Evolutionary conservation across 2,888 invertebrate species (phyloP).

Genomic region (Oligia strigilis): DNA sequence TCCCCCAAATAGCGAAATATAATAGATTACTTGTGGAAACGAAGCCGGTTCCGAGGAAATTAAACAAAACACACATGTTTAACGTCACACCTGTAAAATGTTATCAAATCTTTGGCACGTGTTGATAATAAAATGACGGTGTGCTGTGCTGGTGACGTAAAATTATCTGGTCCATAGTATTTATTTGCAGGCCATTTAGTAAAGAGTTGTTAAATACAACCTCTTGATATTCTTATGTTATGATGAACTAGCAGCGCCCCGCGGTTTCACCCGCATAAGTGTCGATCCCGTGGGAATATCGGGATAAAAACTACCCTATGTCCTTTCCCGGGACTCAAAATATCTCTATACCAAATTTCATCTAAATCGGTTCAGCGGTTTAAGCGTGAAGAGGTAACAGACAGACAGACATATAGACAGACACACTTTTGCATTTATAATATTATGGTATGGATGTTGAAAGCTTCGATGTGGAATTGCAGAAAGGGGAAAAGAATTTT

Average conservation of each 20-base stretch:
- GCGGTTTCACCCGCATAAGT: no score
- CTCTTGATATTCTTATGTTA: conserved; percentile 4
- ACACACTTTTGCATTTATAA: no score
- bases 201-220: conserved; percentile 25
- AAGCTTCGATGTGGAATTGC: not conserved
- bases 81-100: conserved; percentile 39
- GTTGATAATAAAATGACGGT: conserved; percentile 55
- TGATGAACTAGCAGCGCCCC: not conserved
- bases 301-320: no score
- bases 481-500: not conserved
- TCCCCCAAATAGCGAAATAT: not conserved
- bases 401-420: no score
- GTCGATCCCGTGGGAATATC: no score
- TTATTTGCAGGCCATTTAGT: conserved; percentile 42
- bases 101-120: conserved; percentile 48
- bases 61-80: not conserved
- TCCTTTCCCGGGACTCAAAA: no score
- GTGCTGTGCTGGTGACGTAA: conserved; percentile 34
- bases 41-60: not conserved
- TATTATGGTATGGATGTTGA: not conserved
- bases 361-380: no score
- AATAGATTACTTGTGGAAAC: not conserved
- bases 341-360: no score
- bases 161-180: conserved; percentile 27
- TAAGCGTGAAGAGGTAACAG: no score